These are phyloP conservation scores for Gibbula magus DNA, from an alignment of 2,888 invertebrate species.

Conservation along the genomic window DNA sequence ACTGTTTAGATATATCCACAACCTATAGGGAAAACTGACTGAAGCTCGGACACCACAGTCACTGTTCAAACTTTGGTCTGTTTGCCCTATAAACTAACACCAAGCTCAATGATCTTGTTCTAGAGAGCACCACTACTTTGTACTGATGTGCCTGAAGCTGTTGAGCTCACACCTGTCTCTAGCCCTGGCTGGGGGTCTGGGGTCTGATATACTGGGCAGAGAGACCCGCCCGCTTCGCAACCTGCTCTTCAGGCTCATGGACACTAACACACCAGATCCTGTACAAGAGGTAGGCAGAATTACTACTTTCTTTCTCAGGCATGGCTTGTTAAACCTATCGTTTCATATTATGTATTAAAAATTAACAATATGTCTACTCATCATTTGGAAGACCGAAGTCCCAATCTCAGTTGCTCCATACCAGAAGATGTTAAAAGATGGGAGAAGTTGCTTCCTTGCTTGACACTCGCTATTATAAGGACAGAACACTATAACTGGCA, in stretches of 20 bases:
- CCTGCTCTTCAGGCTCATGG: slow-evolving; percentile 78
- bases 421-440: too few relatives aligned
- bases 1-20: too few relatives aligned
- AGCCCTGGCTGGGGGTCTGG: slow-evolving; percentile 78
- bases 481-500: too few relatives aligned
- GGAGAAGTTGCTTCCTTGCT: too few relatives aligned
- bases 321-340: too few relatives aligned
- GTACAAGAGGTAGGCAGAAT: slow-evolving; percentile 76
- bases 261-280: slow-evolving; percentile 75
- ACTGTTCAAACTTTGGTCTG: background rate
- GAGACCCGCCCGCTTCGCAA: slow-evolving; percentile 79
- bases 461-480: too few relatives aligned
- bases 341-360: too few relatives aligned
- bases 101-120: slow-evolving; percentile 23
- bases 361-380: too few relatives aligned
- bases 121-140: slow-evolving; percentile 80
- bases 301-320: background rate
- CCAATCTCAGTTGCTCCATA: too few relatives aligned
- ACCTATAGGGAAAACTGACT: too few relatives aligned
- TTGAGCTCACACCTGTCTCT: slow-evolving; percentile 80
- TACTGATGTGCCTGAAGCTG: slow-evolving; percentile 79
- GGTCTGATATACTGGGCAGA: slow-evolving; percentile 77
- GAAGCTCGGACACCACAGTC: background rate
- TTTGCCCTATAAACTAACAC: background rate
- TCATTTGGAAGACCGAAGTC: too few relatives aligned